Base-by-base conservation (phyloP, 2,888 invertebrate species). In the Polietes domitor region DNA sequence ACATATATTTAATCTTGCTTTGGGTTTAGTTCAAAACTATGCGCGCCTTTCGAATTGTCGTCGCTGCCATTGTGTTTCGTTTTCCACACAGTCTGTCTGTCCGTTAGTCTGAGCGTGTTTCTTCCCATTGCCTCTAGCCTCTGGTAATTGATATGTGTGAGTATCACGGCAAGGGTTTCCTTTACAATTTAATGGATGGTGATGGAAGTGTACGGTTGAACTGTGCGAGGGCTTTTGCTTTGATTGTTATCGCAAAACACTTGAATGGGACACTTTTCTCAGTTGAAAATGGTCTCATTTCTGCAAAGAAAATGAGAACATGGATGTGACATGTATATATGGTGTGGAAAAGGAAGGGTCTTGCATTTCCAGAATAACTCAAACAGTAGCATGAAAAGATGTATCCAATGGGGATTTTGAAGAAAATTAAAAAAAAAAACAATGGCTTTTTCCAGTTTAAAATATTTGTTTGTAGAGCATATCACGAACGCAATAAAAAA, bases 141-240 rank as follows among this genome's bases (percentile, higher is more conserved):
- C 24, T 17, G 58, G 73, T 73, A 73, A 73, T 73, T 73, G 73
- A 73, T 73, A 73, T 73, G 73, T 73, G 58, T 21, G 37, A 37
- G 32, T n/a, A 15, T 2, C 12, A 41, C 9, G 24, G 37, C 19
- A 65, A 41, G 10, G 41, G 21, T 65, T 37, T 65, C 21, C 65
- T 41, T 65, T 65, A 6, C 32, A n/a, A 32, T 61, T 24, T 21
- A 19, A 19, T 24, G 53, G 10, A 3, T 24, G n/a, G n/a, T 47
- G n/a, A n/a, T 47, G 9, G 2, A 12, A 7, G 41, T 41, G 47
- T 47, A 12, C n/a, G n/a, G n/a, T n/a, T n/a, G n/a, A n/a, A n/a
- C n/a, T n/a, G n/a, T n/a, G n/a, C n/a, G n/a, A n/a, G n/a, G n/a
- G n/a, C n/a, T n/a, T n/a, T n/a, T n/a, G n/a, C n/a, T n/a, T n/a